Base-by-base conservation (phyloP, 2,113 vertebrate genomes). In the Sinocyclocheilus rhinocerous region DNA sequence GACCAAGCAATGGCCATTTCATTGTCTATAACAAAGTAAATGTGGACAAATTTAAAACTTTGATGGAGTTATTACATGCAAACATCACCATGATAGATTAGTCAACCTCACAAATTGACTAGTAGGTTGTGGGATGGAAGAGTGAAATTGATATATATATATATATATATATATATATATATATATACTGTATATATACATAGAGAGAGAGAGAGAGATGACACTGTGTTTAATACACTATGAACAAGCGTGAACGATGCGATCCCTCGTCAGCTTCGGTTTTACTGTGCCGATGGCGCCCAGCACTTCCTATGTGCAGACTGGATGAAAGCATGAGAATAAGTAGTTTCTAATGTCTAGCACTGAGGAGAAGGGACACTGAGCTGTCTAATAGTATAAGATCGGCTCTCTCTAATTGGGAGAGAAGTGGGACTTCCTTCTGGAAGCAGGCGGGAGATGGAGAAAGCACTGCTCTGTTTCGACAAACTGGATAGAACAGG, bases 321-420 rank as follows among this genome's bases (percentile, higher is more conserved):
- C 70, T 39, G 82, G 45, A 85, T 48, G 48, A 61, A 76, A 86
- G 85, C 69, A 11, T 67, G 67, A 65, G 29, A 85, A 45, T 48
- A 20, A 55, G 83, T 22, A 83, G 76, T 80, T 78, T 76, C 33
- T 59, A 61, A 65, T 48, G 59, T 81, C 57, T 83, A 59, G 73
- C 85, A 87, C 29, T n/a, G 81, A 67, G 29, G 33, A 87, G 78
- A 80, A 18, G 15, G 73, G 61, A 84, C 87, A 50, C 85, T 50
- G 83, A 76, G 87, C 84, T 85, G 87, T 88, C 89, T 87, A 86
- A 88, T 83, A 77, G 85, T 55, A 69, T 78, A 61, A 80, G 42
- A 86, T 69, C 65, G n/a, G 84, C 89, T 87, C 29, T 57, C 80
- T 84, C 79, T 90, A 90, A 90, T 90, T 90, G 85, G 89, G 57